Conservation (phyloP, 2,797 vertebrate species). For the Betta splendens region DNA sequence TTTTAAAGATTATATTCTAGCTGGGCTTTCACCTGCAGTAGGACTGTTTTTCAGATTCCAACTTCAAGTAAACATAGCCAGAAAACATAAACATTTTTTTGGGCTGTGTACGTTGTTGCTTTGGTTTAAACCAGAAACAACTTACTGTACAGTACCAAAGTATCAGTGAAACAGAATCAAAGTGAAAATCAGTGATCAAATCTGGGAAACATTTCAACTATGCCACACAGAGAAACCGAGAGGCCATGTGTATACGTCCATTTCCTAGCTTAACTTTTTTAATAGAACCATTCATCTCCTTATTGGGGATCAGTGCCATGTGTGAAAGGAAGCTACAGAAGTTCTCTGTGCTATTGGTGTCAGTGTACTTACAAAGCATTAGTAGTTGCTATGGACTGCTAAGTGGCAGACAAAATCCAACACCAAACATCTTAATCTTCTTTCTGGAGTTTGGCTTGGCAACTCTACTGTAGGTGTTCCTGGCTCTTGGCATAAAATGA, state of each 20-base stretch:
- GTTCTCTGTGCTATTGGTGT: constrained; percentile 67
- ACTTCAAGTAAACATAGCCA: constrained; percentile 2
- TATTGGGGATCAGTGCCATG: constrained; percentile 77
- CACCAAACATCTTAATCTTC: constrained; percentile 59
- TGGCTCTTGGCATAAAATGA: constrained; percentile 36
- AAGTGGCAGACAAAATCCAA: constrained; percentile 64
- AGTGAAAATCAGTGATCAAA: constrained; percentile 12
- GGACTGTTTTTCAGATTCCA: neutral
- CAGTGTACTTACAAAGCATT: constrained; percentile 49
- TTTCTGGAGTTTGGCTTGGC: constrained; percentile 55
- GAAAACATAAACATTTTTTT: no score
- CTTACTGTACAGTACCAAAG: no score
- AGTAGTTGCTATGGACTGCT: constrained; percentile 30
- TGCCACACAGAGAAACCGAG: constrained; percentile 24
- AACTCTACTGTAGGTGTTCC: constrained; percentile 26
- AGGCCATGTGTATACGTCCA: constrained; percentile 63
- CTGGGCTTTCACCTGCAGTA: neutral
- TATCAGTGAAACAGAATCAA: constrained; percentile 17
- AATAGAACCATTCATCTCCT: constrained; percentile 77
- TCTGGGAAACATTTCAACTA: constrained; percentile 10
- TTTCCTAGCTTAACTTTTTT: constrained; percentile 64
- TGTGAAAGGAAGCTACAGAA: constrained; percentile 65
- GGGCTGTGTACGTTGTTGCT: neutral
- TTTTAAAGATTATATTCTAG: neutral
- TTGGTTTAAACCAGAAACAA: constrained; percentile 17